Evolutionary conservation across 2,888 invertebrate genomes (phyloP).

Genomic region (Xestia xanthographa): DNA sequence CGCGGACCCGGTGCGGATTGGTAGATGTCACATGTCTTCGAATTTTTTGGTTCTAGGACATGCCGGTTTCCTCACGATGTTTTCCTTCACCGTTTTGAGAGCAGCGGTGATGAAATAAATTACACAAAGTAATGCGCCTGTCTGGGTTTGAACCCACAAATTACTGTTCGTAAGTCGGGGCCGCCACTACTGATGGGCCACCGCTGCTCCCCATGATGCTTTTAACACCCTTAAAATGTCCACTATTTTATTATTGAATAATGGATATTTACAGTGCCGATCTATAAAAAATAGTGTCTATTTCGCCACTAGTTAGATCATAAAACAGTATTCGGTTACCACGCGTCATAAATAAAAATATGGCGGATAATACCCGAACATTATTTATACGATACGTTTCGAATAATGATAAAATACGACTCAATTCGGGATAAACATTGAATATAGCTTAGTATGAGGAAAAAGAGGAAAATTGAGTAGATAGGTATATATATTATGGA

Average conservation of each 20-base stretch:
- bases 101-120: no score
- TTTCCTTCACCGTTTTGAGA: no score
- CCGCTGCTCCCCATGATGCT: no score
- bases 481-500: not conserved
- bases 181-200: no score
- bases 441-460: slow-evolving; percentile 19
- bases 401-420: slow-evolving; percentile 28
- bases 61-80: no score
- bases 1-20: no score
- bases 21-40: no score
- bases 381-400: slow-evolving; percentile 12
- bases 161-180: no score
- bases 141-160: no score
- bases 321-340: slow-evolving; percentile 20
- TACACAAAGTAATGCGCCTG: no score
- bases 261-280: not conserved
- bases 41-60: no score
- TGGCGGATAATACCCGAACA: slow-evolving; percentile 1
- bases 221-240: not conserved
- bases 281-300: slow-evolving; percentile 7
- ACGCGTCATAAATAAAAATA: slow-evolving; percentile 33
- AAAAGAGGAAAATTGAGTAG: slow-evolving; percentile 26
- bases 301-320: slow-evolving; percentile 14
- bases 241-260: not conserved
- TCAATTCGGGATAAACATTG: slow-evolving; percentile 7